These are phyloP conservation scores for Drosophila subpulchrella DNA, from an alignment of 1,140 invertebrate genomes.

Conservation along the genomic window DNA sequence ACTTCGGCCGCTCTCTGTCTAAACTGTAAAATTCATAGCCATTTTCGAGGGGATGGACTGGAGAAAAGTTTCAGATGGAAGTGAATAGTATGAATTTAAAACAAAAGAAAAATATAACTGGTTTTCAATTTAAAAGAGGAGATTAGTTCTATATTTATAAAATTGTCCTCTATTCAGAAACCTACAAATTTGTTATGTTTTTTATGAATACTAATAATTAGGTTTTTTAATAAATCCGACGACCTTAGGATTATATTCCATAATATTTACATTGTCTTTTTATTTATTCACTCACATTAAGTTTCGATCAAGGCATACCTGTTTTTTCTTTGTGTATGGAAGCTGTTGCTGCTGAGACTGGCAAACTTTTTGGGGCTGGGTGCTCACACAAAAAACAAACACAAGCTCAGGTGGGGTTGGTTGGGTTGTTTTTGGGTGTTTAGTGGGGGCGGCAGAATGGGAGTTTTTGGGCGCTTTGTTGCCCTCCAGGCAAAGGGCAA, in stretches of 20 bases:
- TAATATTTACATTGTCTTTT: background rate
- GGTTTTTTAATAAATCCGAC: too few relatives aligned
- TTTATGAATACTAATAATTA: too few relatives aligned
- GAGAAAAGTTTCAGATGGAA: background rate
- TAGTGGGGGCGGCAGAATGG: background rate
- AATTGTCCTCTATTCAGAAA: too few relatives aligned
- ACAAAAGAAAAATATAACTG: background rate
- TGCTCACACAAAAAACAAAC: slow-evolving; percentile 44
- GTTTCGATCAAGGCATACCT: background rate
- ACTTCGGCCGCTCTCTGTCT: slow-evolving; percentile 14
- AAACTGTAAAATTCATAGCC: slow-evolving; percentile 71
- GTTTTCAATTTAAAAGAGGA: background rate
- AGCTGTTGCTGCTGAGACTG: slow-evolving; percentile 39
- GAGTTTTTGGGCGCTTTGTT: slow-evolving; percentile 8
- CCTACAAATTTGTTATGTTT: too few relatives aligned
- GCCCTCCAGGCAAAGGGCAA: slow-evolving; percentile 69
- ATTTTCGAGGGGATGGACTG: slow-evolving; percentile 25
- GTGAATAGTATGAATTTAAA: background rate
- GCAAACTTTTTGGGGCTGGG: slow-evolving; percentile 34
- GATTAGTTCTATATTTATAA: background rate
- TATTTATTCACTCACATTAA: background rate
- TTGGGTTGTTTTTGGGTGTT: slow-evolving; percentile 12
- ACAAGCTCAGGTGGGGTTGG: slow-evolving; percentile 25
- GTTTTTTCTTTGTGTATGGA: slow-evolving; percentile 10
- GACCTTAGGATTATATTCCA: background rate